These are phyloP conservation scores for Malachius bipustulatus DNA, from an alignment of 2,888 invertebrate genomes.

Conservation along the genomic window DNA sequence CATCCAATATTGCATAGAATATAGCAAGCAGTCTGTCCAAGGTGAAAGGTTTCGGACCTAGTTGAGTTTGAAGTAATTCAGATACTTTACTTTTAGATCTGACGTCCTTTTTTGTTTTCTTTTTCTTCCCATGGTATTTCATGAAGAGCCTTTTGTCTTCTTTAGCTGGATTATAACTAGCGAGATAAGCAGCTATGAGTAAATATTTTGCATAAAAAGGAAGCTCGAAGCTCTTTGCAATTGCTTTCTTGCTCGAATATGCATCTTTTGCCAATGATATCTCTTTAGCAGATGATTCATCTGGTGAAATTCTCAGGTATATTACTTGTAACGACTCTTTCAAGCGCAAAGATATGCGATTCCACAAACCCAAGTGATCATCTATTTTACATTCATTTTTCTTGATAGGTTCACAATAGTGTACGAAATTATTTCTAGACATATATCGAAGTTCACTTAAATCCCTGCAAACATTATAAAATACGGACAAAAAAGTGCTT, in stretches of 20 bases:
- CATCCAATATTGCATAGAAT: slow-evolving; percentile 61
- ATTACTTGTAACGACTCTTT: slow-evolving; percentile 63
- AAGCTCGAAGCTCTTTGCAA: slow-evolving; percentile 60
- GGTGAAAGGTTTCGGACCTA: slow-evolving; percentile 61
- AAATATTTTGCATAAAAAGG: slow-evolving; percentile 86
- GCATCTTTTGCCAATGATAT: slow-evolving; percentile 14
- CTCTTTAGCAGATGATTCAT: slow-evolving; percentile 12
- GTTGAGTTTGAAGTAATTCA: slow-evolving; percentile 50
- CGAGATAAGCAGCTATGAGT: slow-evolving; percentile 80
- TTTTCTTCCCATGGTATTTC: slow-evolving; percentile 63
- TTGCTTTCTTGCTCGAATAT: slow-evolving; percentile 26
- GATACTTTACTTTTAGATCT: slow-evolving; percentile 47
- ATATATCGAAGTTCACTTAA: slow-evolving; percentile 71
- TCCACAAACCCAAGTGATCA: slow-evolving; percentile 65
- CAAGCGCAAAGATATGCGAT: slow-evolving; percentile 63
- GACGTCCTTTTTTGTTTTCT: slow-evolving; percentile 50
- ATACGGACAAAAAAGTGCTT: slow-evolving; percentile 71
- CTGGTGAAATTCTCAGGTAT: slow-evolving; percentile 50
- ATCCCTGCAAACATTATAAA: slow-evolving; percentile 74
- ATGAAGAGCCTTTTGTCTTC: slow-evolving; percentile 79
- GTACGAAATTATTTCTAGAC: slow-evolving; percentile 61
- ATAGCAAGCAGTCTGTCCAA: slow-evolving; percentile 28
- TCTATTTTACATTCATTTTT: slow-evolving; percentile 47
- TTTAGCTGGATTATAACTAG: slow-evolving; percentile 83
- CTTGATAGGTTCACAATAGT: slow-evolving; percentile 69